Evolutionary conservation across 2,888 invertebrate genomes (phyloP).

Genomic region (Diarsia rubi): DNA sequence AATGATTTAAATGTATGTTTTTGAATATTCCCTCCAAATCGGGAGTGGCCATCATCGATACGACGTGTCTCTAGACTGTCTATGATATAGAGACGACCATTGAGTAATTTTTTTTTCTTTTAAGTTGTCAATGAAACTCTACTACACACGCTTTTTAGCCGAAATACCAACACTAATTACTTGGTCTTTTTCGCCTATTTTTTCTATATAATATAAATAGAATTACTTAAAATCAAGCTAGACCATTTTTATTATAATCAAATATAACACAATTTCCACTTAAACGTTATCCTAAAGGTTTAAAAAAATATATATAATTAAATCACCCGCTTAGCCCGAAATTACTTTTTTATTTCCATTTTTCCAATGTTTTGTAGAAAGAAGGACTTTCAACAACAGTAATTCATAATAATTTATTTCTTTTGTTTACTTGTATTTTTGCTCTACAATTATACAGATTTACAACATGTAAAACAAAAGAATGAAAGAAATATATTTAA

Average conservation of each 20-base stretch:
- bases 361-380: not conserved
- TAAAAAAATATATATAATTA: not conserved
- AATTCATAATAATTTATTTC: no score
- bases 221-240: not conserved
- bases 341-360: not conserved
- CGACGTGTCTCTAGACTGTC: constrained; percentile 85
- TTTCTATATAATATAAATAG: not conserved
- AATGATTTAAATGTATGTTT: constrained; percentile 49
- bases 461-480: not conserved
- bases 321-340: not conserved
- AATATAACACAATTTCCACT: not conserved
- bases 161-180: no score
- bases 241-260: not conserved
- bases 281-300: not conserved
- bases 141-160: constrained; percentile 9
- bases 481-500: no score
- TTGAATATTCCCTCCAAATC: constrained; percentile 85
- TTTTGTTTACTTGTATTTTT: not conserved
- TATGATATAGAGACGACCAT: constrained; percentile 78
- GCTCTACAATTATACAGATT: not conserved
- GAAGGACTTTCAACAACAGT: not conserved
- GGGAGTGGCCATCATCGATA: constrained; percentile 89
- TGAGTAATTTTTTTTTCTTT: constrained; percentile 65
- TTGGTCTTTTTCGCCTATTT: no score
- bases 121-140: constrained; percentile 22